Percentiles rank a stretch among this genome's conserved stretches.
Evolutionary conservation across 2,888 invertebrate species (phyloP).

Genomic region (Willowsia nigromaculata): DNA sequence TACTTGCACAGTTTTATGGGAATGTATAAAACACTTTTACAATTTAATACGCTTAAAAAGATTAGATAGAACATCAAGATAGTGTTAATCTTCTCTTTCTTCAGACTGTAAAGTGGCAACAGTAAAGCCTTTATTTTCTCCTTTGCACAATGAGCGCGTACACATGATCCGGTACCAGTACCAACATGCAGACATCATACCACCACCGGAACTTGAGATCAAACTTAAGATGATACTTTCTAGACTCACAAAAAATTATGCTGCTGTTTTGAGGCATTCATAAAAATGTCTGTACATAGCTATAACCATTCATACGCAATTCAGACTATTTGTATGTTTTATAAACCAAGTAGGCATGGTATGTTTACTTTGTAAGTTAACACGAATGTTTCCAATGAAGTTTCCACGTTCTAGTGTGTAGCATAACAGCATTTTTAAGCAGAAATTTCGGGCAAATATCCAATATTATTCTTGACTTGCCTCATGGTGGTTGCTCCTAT

Average conservation of each 20-base stretch:
- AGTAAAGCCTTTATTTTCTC: background rate
- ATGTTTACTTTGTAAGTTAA: conserved; percentile 32
- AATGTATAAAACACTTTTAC: conserved; percentile 35
- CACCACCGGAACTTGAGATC: background rate
- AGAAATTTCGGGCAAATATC: conserved; percentile 57
- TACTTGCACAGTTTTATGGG: conserved; percentile 12
- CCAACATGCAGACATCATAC: background rate
- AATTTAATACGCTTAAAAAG: conserved; percentile 37
- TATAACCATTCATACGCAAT: background rate
- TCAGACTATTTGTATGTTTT: background rate
- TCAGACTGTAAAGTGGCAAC: background rate
- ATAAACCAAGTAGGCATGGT: background rate
- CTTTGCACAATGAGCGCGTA: background rate
- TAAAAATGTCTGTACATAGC: background rate
- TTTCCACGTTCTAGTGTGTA: background rate
- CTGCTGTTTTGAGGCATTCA: background rate
- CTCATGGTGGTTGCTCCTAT: conserved; percentile 30
- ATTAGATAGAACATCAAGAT: conserved; percentile 47
- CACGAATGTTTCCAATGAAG: conserved; percentile 28
- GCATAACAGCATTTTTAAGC: background rate
- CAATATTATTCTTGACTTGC: conserved; percentile 44
- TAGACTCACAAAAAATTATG: background rate
- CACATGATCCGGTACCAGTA: background rate
- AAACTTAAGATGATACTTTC: background rate
- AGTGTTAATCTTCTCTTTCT: conserved; percentile 42